A percentile compares a stretch with the other conserved stretches of the same genome.
phyloP scores from a whole-genome alignment of 1,140 invertebrate genomes.

The Neomicropteryx cornuta region DNA sequence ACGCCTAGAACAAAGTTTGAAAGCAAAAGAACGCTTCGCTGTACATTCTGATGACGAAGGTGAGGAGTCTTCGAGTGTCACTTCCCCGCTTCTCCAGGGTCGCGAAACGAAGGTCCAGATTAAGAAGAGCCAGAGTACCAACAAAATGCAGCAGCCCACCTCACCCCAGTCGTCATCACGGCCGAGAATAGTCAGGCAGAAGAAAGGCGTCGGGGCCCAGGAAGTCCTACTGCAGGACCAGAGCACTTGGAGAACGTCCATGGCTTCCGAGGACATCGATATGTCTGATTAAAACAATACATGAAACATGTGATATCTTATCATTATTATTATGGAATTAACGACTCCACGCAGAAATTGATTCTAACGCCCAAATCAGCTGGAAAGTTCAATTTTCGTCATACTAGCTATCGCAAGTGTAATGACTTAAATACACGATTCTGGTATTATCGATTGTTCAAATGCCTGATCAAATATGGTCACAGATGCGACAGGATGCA shows the following conservation, averaged over 20 bases:
- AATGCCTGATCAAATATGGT: too few species aligned
- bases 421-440: too few species aligned
- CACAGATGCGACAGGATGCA: too few species aligned
- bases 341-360: too few species aligned
- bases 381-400: too few species aligned
- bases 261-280: constrained; percentile 14
- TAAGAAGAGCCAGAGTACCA: constrained; percentile 33
- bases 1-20: constrained; percentile 48
- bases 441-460: too few species aligned
- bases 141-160: constrained; percentile 29
- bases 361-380: too few species aligned
- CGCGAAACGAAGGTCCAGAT: too few species aligned
- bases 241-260: constrained; percentile 11
- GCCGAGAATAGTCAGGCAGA: constrained; percentile 29
- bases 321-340: too few species aligned
- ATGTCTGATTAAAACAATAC: constrained; percentile 13
- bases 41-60: constrained; percentile 45
- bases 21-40: constrained; percentile 41
- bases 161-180: constrained; percentile 25
- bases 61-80: constrained; percentile 42
- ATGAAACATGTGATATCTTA: too few species aligned
- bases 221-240: constrained; percentile 7
- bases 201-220: constrained; percentile 6
- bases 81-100: constrained; percentile 41
- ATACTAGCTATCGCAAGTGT: too few species aligned